Percentiles rank a stretch among this genome's conserved stretches.
These are phyloP conservation scores for Lycaena phlaeas DNA, from an alignment of 2,888 invertebrate species.

Conservation along the genomic window DNA sequence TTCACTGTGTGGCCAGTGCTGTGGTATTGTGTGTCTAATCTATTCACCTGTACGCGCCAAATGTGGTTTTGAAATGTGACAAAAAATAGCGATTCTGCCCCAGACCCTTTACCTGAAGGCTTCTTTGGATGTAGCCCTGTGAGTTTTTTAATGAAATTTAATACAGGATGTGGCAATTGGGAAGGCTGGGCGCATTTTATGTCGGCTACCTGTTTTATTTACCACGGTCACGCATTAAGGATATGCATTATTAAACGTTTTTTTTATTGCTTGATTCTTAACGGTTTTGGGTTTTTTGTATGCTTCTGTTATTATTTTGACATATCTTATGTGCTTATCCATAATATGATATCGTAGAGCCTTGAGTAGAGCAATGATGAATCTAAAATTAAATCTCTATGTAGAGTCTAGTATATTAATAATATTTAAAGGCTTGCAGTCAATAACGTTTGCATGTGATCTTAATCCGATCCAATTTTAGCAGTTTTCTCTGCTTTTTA, in stretches of 20 bases:
- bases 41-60: conserved; percentile 24
- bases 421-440: too few relatives aligned
- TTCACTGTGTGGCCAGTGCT: conserved; percentile 59
- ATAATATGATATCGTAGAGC: too few relatives aligned
- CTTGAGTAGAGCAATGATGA: too few relatives aligned
- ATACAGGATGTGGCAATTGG: conserved; percentile 71
- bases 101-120: conserved; percentile 32
- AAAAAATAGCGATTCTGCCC: conserved; percentile 24
- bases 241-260: conserved; percentile 30
- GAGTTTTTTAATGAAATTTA: conserved; percentile 64
- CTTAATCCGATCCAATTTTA: too few relatives aligned
- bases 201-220: conserved; percentile 32
- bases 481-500: too few relatives aligned
- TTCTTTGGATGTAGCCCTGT: conserved; percentile 60
- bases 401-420: too few relatives aligned
- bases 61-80: conserved; percentile 58
- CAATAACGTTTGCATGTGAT: too few relatives aligned
- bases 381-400: too few relatives aligned
- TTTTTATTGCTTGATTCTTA: conserved; percentile 25
- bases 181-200: conserved; percentile 63
- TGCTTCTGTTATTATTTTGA: background rate
- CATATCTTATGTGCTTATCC: too few relatives aligned
- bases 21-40: conserved; percentile 58
- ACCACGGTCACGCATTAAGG: conserved; percentile 35
- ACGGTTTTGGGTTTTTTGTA: background rate